Evolutionary conservation across 2,888 invertebrate species (phyloP).

Genomic region (Acholoe squamosa): DNA sequence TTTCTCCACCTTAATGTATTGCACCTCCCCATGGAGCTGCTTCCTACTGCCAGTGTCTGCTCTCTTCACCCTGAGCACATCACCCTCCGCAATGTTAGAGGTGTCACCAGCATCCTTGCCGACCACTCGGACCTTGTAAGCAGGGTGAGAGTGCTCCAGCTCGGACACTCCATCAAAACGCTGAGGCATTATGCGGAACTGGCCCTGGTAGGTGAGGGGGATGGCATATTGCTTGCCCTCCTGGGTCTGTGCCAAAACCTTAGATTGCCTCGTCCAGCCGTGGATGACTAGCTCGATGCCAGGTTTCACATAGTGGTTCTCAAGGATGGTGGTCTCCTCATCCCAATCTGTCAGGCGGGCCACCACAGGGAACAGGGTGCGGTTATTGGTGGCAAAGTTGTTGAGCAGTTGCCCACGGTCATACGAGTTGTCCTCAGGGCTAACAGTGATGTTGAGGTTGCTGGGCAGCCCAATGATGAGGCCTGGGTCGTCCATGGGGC

Average conservation of each 20-base stretch:
- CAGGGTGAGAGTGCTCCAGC: constrained; percentile 67
- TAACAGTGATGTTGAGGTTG: constrained; percentile 64
- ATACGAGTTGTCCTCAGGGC: constrained; percentile 62
- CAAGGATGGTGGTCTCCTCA: constrained; percentile 70
- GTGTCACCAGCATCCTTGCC: constrained; percentile 39
- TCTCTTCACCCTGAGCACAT: constrained; percentile 66
- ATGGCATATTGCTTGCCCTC: constrained; percentile 67
- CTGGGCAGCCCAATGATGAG: constrained; percentile 68
- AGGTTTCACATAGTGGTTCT: constrained; percentile 69
- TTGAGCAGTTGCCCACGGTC: constrained; percentile 68
- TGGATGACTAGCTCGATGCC: constrained; percentile 71
- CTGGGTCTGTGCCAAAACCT: constrained; percentile 67
- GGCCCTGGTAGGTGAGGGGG: constrained; percentile 71
- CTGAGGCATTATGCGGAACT: constrained; percentile 67
- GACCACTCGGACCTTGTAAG: constrained; percentile 66
- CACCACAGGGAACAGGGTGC: constrained; percentile 69
- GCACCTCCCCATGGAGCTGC: constrained; percentile 25
- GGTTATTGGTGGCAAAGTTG: constrained; percentile 68
- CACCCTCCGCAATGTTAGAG: constrained; percentile 64
- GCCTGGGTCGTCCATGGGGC: constrained; percentile 62
- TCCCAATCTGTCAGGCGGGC: constrained; percentile 69
- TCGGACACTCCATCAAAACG: constrained; percentile 67
- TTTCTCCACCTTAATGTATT: constrained; percentile 66
- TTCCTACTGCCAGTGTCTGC: constrained; percentile 60
- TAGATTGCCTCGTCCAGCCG: constrained; percentile 71